A percentile compares a stretch with the other conserved stretches of the same genome.
Conservation (phyloP, 2,797 vertebrate species). For the Coreius guichenoti region DNA sequence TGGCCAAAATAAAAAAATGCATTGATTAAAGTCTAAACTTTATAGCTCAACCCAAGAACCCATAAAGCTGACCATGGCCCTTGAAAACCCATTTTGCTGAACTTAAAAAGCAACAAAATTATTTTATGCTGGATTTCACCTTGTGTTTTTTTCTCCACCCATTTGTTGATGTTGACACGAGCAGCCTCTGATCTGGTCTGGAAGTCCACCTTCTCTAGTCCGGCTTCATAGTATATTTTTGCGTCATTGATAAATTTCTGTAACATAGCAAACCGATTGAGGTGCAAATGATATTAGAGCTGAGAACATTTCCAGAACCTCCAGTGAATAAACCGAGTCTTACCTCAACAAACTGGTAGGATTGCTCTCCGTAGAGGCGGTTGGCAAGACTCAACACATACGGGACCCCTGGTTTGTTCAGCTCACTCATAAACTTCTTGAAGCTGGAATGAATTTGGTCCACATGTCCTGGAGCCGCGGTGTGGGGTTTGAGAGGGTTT, state of each 20-base stretch:
- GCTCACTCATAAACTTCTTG: slow-evolving; percentile 68
- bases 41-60: neutral
- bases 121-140: slow-evolving; percentile 68
- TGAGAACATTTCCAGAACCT: neutral
- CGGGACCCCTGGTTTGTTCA: slow-evolving; percentile 78
- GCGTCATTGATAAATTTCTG: slow-evolving; percentile 81
- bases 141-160: slow-evolving; percentile 85
- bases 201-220: slow-evolving; percentile 85
- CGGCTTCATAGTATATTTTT: slow-evolving; percentile 78
- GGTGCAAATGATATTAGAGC: neutral
- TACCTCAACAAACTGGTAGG: slow-evolving; percentile 84
- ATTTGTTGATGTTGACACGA: slow-evolving; percentile 85
- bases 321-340: slow-evolving; percentile 34
- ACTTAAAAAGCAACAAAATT: too few relatives aligned
- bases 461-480: too few relatives aligned
- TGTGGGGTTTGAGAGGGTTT: too few relatives aligned
- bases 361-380: slow-evolving; percentile 86
- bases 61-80: neutral
- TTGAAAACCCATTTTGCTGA: too few relatives aligned
- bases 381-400: slow-evolving; percentile 86
- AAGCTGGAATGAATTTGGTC: slow-evolving; percentile 72
- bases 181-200: slow-evolving; percentile 66
- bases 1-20: too few relatives aligned
- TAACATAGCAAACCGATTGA: neutral
- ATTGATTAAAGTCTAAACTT: too few relatives aligned